phyloP scores from a whole-genome alignment of 37 sponge, comb jelly and placozoan species.

The Amphimedon queenslandica region DNA sequence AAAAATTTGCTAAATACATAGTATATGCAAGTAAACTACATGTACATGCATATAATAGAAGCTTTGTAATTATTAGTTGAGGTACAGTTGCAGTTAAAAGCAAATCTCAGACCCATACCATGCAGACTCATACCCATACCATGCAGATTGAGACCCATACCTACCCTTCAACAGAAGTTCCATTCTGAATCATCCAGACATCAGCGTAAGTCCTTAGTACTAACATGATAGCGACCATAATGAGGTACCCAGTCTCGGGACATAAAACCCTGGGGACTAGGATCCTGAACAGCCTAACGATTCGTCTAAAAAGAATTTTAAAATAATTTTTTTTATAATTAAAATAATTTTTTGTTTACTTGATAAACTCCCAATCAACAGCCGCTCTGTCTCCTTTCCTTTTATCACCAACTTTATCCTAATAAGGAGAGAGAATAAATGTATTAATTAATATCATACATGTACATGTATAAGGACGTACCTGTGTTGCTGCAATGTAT shows the following conservation, averaged over 20 bases:
- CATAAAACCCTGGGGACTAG: conserved; percentile 65
- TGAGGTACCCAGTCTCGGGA: conserved; percentile 61
- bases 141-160: background rate
- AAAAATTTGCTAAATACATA: no score
- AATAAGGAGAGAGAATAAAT: background rate
- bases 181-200: conserved; percentile 94
- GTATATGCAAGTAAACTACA: no score
- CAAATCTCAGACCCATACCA: no score
- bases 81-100: no score
- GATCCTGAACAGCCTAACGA: conserved; percentile 52
- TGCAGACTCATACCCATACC: no score
- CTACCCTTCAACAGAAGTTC: conserved; percentile 87
- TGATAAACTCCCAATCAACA: conserved; percentile 67
- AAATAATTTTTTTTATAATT: no score
- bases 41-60: no score
- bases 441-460: no score
- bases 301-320: conserved; percentile 23
- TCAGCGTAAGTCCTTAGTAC: conserved; percentile 85
- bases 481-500: no score
- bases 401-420: conserved; percentile 7
- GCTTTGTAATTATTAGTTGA: no score
- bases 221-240: conserved; percentile 77
- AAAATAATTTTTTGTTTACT: conserved; percentile 33
- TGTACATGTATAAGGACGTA: no score
- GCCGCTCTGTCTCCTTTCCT: conserved; percentile 60